Evolutionary conservation across 1,140 invertebrate genomes (phyloP).

Genomic region (Wiebesia pumilae): DNA sequence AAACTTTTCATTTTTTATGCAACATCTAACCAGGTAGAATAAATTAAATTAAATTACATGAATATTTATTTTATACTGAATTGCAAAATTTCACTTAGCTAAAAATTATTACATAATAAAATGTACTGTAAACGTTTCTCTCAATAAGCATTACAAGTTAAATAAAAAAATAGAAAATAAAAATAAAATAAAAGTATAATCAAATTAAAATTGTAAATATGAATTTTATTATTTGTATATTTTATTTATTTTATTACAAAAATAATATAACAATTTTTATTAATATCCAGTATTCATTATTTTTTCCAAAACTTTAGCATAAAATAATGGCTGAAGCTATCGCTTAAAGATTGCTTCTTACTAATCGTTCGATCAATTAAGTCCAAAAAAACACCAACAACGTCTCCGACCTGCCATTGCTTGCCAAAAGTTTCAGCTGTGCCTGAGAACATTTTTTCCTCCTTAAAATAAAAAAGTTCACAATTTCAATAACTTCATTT

Average conservation of each 20-base stretch:
- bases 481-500: slow-evolving; percentile 57
- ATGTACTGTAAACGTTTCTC: too few relatives aligned
- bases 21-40: background rate
- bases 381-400: slow-evolving; percentile 96
- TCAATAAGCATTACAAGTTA: too few relatives aligned
- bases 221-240: background rate
- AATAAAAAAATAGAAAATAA: too few relatives aligned
- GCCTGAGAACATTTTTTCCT: slow-evolving; percentile 95
- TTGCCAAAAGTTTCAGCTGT: slow-evolving; percentile 93
- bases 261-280: slow-evolving; percentile 2
- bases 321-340: slow-evolving; percentile 46
- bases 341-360: slow-evolving; percentile 76
- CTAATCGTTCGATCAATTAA: slow-evolving; percentile 97
- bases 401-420: slow-evolving; percentile 95
- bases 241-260: background rate
- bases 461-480: slow-evolving; percentile 80
- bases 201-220: too few relatives aligned
- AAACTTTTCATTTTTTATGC: background rate
- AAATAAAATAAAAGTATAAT: too few relatives aligned
- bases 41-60: background rate
- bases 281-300: slow-evolving; percentile 13
- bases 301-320: slow-evolving; percentile 32
- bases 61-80: background rate
- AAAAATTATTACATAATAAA: too few relatives aligned
- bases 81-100: too few relatives aligned